Evolutionary conservation across 2,113 vertebrate species (phyloP), one percentile per base, ranked within the genome.

Genomic region (Rhynchopsitta pachyrhyncha): DNA sequence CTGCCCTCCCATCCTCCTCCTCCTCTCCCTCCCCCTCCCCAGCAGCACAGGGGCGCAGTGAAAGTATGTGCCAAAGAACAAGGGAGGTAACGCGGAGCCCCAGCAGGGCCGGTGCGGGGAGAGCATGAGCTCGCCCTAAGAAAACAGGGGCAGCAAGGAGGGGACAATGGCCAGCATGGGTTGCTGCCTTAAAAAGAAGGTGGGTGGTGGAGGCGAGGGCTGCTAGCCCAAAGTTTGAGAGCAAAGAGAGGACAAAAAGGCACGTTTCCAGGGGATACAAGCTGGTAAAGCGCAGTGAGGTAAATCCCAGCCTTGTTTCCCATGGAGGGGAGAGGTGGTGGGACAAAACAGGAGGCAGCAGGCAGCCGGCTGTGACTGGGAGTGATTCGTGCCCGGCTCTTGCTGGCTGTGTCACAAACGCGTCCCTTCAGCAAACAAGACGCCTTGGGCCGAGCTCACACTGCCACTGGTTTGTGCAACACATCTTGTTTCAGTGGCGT

Each of bases 41-140:
- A 13, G 95, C 96, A 93, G 91, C 14, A 0, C 89, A 94, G 87
- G 91, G 96, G 71, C 15, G 17, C 89, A 84, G 62, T 94, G 92
- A 92, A 96, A 97, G 96, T 95, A 96, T 93, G 95, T 17, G 19
- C 82, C 74, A 70, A 85, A 94, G 93, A 96, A 94, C 92, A 92
- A 95, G 93, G 88, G 92, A 79, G 92, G 85, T 66, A 89, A 49
- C 2, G 11, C 5, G 0, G 83, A 96, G 84, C 79, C 92, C 95
- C 93, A 94, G 83, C 93, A 92, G 95, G 95, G 91, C 82, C 4
- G 1, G 29, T 25, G 41, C 2, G 5, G 74, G 74, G 78, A 92
- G 93, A 94, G 70, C 17, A 29, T 2, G 29, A 89, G 81, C 80
- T 81, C 6, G 3, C 74, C 80, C 89, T 69, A 57, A 46, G 86